Evolutionary conservation across 2,113 vertebrate species (phyloP).

Genomic region (Triplophysa rosa): DNA sequence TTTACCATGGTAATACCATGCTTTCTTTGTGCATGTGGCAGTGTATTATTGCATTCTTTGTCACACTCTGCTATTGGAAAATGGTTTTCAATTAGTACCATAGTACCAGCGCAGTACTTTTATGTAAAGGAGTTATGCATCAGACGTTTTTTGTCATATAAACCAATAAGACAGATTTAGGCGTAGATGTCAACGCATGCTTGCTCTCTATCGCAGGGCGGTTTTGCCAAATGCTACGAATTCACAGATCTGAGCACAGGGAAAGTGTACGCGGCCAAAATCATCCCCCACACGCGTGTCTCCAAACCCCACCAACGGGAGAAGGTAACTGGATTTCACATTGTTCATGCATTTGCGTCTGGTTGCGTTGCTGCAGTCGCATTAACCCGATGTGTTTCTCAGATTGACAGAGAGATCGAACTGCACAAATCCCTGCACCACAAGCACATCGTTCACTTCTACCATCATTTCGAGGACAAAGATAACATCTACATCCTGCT

Average conservation of each 20-base stretch:
- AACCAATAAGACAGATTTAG: not conserved
- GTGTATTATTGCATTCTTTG: no score
- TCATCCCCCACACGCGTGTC: slow-evolving; percentile 84
- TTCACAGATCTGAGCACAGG: slow-evolving; percentile 84
- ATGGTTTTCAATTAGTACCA: no score
- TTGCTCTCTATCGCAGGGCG: slow-evolving; percentile 72
- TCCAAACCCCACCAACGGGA: slow-evolving; percentile 88
- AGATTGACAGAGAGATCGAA: slow-evolving; percentile 87
- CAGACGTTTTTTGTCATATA: not conserved
- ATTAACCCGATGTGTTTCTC: slow-evolving; percentile 7
- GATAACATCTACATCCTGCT: slow-evolving; percentile 88
- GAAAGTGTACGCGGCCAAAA: slow-evolving; percentile 87
- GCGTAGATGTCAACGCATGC: not conserved
- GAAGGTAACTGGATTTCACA: slow-evolving; percentile 70
- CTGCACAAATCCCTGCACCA: slow-evolving; percentile 82
- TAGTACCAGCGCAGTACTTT: not conserved
- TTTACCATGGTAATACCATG: not conserved
- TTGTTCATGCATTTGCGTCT: not conserved
- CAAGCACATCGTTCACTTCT: slow-evolving; percentile 84
- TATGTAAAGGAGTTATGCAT: no score
- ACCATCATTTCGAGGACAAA: slow-evolving; percentile 85
- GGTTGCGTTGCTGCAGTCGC: not conserved
- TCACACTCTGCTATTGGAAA: no score
- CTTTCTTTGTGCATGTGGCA: no score
- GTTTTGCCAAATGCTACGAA: slow-evolving; percentile 87